Conservation (phyloP, 2,888 invertebrate genomes). For the Campoplex nolae region DNA sequence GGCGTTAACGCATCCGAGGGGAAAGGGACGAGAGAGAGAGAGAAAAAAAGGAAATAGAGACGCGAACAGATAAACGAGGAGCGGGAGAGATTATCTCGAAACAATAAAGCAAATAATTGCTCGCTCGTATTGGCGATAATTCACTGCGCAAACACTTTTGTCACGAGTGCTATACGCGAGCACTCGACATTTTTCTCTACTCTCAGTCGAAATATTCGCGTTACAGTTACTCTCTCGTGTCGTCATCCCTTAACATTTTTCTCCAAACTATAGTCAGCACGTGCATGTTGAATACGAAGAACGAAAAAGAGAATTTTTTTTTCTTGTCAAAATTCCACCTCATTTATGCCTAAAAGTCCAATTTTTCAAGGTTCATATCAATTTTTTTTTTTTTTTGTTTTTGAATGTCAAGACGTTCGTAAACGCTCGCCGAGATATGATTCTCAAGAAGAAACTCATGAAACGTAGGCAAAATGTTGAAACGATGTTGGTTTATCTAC, state of each 20-base stretch:
- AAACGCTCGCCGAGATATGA: neutral
- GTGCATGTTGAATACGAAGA: too few species aligned
- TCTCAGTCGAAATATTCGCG: neutral
- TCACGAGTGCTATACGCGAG: slow-evolving; percentile 25
- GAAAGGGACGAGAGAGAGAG: neutral
- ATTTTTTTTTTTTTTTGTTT: too few species aligned
- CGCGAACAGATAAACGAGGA: slow-evolving; percentile 1
- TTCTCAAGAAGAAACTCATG: slow-evolving; percentile 5
- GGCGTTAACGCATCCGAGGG: slow-evolving; percentile 32
- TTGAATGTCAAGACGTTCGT: neutral
- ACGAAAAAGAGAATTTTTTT: neutral
- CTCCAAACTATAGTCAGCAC: neutral
- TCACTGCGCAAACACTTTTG: slow-evolving; percentile 12
- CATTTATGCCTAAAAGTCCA: neutral
- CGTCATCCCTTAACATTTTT: neutral
- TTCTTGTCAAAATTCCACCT: neutral
- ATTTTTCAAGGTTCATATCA: neutral
- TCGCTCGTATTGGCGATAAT: slow-evolving; percentile 22
- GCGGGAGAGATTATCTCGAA: slow-evolving; percentile 23
- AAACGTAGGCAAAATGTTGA: slow-evolving; percentile 6
- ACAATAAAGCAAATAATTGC: slow-evolving; percentile 34
- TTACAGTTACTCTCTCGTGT: neutral
- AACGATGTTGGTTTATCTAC: slow-evolving; percentile 28
- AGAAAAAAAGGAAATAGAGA: neutral
- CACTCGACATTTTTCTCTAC: neutral